Base-by-base conservation (phyloP, 2,113 vertebrate genomes). In the Donacobius atricapilla region DNA sequence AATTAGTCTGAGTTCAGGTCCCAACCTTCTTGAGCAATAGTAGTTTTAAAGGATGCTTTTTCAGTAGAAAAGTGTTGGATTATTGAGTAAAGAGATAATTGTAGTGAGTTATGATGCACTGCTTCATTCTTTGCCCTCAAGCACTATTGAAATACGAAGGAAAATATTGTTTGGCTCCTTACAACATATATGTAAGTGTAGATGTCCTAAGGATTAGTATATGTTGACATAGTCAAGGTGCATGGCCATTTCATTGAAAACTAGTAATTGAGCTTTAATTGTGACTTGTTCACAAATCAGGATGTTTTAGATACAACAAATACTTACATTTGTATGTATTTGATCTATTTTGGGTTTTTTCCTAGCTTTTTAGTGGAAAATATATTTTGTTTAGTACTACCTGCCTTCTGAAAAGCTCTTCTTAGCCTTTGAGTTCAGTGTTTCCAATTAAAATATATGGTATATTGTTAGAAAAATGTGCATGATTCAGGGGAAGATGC, bases 191-290 rank as follows among this genome's bases (percentile, higher is more conserved):
- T 79, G 25, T 93, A 64, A 68, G n/a, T 72, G 2, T 79, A 44
- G 89, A 45, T 88, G 57, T 68, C 77, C 50, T 95, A 93, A 97
- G 75, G 84, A 93, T 94, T 93, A 96, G 91, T 97, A 93, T 83
- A 93, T 88, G 80, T 92, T 96, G 89, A 80, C 16, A 0, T 87
- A 94, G 84, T 80, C 84, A 90, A 72, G 69, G 63, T 91, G 89
- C 90, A 88, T 75, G 72, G 56, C 83, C 70, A 81, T 82, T 96
- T 97, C 80, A 89, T 95, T 51, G 77, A 89, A 96, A 96, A 91
- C 83, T 80, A 73, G 95, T 89, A 91, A 94, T 33, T 94, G 96
- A 97, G 97, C 97, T 98, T 98, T 98, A 96, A 98, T 87, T 97
- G 96, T 96, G 93, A 97, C 86, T 96, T 88, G 87, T 92, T 97